phyloP scores from a whole-genome alignment of 2,113 vertebrate genomes.

The Percopsis transmontana region DNA sequence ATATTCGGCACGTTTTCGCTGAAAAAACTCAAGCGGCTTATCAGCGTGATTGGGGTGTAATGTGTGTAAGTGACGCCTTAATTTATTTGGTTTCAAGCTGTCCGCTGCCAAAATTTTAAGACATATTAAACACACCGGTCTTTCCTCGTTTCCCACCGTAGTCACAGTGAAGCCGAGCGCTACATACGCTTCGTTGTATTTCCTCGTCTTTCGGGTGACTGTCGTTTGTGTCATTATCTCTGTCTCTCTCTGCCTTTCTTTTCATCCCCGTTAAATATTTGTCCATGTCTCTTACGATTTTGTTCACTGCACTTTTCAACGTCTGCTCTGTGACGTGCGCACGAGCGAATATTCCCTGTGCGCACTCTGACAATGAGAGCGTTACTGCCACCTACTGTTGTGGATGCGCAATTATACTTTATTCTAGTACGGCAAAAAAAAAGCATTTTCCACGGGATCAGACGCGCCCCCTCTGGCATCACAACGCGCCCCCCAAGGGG shows the following conservation, averaged over 20 bases:
- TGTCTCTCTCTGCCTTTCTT: not conserved
- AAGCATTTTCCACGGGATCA: too few species aligned
- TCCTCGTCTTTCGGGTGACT: not conserved
- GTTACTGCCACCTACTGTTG: too few species aligned
- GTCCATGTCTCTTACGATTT: slow-evolving; percentile 2
- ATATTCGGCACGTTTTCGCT: too few species aligned
- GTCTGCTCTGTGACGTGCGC: too few species aligned
- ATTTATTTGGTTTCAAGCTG: slow-evolving; percentile 6
- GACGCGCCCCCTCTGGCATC: too few species aligned
- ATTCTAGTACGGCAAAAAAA: too few species aligned
- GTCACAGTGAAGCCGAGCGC: slow-evolving; percentile 11
- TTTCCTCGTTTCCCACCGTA: slow-evolving; percentile 15
- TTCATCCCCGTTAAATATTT: not conserved
- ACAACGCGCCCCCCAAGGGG: too few species aligned
- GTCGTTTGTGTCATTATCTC: not conserved
- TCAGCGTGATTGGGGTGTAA: not conserved
- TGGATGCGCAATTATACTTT: too few species aligned
- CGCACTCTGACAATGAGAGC: too few species aligned
- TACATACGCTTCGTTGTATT: too few species aligned
- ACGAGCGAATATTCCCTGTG: too few species aligned
- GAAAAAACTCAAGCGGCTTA: too few species aligned
- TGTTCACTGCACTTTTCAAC: slow-evolving; percentile 2
- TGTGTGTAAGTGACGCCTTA: slow-evolving; percentile 10
- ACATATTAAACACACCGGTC: slow-evolving; percentile 20
- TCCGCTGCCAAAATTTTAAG: slow-evolving; percentile 13